Base-by-base conservation (phyloP, 2,888 invertebrate genomes). In the Eucera pruinosa region DNA sequence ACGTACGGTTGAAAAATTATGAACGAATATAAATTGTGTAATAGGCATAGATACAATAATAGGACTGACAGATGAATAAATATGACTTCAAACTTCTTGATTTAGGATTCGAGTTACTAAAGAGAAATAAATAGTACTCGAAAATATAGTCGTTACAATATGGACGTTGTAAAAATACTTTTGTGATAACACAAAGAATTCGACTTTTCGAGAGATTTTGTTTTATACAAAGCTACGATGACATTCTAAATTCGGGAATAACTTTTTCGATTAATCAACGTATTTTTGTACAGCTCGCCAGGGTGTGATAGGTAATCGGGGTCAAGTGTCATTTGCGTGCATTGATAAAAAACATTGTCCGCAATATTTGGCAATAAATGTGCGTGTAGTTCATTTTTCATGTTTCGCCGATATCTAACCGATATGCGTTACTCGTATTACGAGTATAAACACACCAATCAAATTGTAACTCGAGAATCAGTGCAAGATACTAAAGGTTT, bases 261-360 rank as follows among this genome's bases (percentile, higher is more conserved):
- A 36, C 18, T 33, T 41, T 57, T 69, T 58, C 18, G 11, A n/a
- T 30, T 20, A 36, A 20, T 36, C 47, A 30, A 27, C 2, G 23
- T 65, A 65, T 78, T 78, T 78, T 76, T 61, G 61, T 65, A 57
- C 47, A 71, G 18, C 36, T 39, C 25, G 39, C 41, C 55, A 13
- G 23, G 4, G 20, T 9, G 27, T 20, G 54, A 70, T 74, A 74
- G 52, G 52, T 45, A 69, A 70, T 78, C 74, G 52, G n/a, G 48
- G 60, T 64, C 47, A 65, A 18, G 27, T 5, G 67, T 70, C 58
- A 67, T 64, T 23, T 41, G 36, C 41, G 15, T 54, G 66, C 70
- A 74, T 70, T 23, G 64, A 67, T 74, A 74, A 69, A 9, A 25
- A 60, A 25, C 13, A n/a, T n/a, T n/a, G 7, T 27, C 25, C 0